Evolutionary conservation across 2,888 invertebrate species (phyloP).

Genomic region (Syrista parreyssii): DNA sequence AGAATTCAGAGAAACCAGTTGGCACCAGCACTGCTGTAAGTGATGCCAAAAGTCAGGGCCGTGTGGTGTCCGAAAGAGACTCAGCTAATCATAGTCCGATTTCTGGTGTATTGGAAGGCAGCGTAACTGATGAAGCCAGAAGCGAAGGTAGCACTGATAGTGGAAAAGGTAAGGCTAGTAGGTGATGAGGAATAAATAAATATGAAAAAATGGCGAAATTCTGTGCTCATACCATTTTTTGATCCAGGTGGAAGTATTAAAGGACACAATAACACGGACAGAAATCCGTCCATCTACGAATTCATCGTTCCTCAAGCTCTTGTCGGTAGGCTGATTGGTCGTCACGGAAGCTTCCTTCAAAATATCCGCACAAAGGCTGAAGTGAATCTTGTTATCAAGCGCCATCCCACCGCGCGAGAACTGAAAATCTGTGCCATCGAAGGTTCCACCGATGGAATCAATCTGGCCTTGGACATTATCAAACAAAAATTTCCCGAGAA

Average conservation of each 20-base stretch:
- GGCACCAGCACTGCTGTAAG: slow-evolving; percentile 5
- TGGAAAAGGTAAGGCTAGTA: slow-evolving; percentile 76
- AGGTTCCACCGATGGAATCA: slow-evolving; percentile 83
- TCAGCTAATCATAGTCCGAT: slow-evolving; percentile 84
- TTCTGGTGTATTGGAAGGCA: slow-evolving; percentile 73
- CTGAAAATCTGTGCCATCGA: slow-evolving; percentile 87
- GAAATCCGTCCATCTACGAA: slow-evolving; percentile 71
- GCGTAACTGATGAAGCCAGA: slow-evolving; percentile 60
- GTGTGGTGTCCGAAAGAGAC: slow-evolving; percentile 69
- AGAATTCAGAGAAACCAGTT: slow-evolving; percentile 45
- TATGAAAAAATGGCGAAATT: neutral
- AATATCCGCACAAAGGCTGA: slow-evolving; percentile 82
- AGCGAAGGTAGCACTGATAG: slow-evolving; percentile 83
- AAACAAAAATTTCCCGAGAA: slow-evolving; percentile 86
- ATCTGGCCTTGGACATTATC: slow-evolving; percentile 85
- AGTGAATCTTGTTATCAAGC: slow-evolving; percentile 82
- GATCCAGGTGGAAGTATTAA: slow-evolving; percentile 59
- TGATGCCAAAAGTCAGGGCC: slow-evolving; percentile 52
- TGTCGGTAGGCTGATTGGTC: slow-evolving; percentile 90
- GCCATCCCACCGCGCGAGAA: slow-evolving; percentile 79
- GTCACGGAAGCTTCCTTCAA: slow-evolving; percentile 83
- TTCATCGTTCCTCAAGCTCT: slow-evolving; percentile 80
- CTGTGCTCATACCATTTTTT: neutral
- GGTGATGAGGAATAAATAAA: neutral
- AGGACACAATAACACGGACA: slow-evolving; percentile 42